phyloP scores from a whole-genome alignment of 2,797 vertebrate genomes.

The Bovichtus diacanthus region DNA sequence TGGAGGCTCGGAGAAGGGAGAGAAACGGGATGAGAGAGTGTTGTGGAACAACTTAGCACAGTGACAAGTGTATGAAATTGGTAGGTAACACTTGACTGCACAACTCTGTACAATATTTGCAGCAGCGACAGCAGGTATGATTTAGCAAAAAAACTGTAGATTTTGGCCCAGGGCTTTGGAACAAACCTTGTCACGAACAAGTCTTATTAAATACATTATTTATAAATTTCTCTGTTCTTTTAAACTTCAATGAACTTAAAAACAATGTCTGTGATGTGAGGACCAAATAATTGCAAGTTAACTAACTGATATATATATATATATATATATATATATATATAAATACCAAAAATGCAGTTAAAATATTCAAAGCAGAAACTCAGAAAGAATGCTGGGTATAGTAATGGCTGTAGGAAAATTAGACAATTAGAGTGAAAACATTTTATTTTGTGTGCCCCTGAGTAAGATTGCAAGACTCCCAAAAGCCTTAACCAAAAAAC shows the following conservation, averaged over 20 bases:
- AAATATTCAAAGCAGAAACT: neutral
- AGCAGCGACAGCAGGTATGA: neutral
- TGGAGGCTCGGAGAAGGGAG: neutral
- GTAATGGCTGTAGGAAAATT: neutral
- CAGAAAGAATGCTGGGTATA: neutral
- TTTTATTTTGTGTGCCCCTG: slow-evolving; percentile 16
- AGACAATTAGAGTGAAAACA: neutral
- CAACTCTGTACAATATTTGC: neutral
- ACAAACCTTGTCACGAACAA: neutral
- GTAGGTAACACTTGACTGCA: slow-evolving; percentile 15
- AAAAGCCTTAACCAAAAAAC: slow-evolving; percentile 6
- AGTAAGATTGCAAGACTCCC: slow-evolving; percentile 11
- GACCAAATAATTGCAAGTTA: too few relatives aligned
- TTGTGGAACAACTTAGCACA: neutral
- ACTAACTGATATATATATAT: neutral
- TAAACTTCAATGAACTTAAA: neutral
- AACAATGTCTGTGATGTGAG: neutral
- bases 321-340: too few relatives aligned
- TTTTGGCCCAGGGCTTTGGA: neutral
- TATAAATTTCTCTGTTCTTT: neutral
- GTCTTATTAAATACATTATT: slow-evolving; percentile 17
- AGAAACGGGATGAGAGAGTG: neutral
- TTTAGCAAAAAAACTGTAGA: neutral
- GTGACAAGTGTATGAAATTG: slow-evolving; percentile 1
- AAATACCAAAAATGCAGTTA: neutral